phyloP scores from a whole-genome alignment of 2,888 invertebrate genomes.

The Drosophila diplacantha region DNA sequence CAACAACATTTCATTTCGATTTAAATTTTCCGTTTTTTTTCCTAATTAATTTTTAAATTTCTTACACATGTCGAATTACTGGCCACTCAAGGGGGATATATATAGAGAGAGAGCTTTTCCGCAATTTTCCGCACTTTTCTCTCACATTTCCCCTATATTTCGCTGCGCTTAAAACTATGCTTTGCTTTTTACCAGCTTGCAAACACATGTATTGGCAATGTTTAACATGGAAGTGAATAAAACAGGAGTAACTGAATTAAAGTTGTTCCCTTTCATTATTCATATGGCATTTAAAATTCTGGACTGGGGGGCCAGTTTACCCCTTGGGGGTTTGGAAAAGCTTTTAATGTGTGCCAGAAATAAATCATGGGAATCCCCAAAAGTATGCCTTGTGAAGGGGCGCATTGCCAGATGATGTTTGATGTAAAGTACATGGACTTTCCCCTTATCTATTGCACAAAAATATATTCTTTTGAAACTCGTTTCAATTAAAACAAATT shows the following conservation, averaged over 20 bases:
- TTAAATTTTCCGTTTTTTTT: constrained; percentile 23
- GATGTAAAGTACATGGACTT: constrained; percentile 3
- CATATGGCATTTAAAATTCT: neutral
- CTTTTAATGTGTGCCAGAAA: constrained; percentile 6
- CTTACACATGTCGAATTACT: constrained; percentile 35
- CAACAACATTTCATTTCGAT: constrained; percentile 31
- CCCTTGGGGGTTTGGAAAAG: constrained; percentile 12
- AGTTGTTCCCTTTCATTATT: constrained; percentile 3
- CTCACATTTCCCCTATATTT: constrained; percentile 1
- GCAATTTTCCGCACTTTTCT: constrained; percentile 10
- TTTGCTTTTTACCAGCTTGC: neutral
- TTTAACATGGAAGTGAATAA: constrained; percentile 1
- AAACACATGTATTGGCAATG: constrained; percentile 9
- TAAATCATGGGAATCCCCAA: constrained; percentile 8
- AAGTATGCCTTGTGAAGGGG: constrained; percentile 11
- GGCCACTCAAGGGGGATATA: neutral
- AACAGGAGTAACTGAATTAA: neutral
- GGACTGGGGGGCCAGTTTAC: neutral
- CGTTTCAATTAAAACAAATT: neutral
- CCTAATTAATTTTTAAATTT: constrained; percentile 36
- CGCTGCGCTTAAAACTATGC: constrained; percentile 23
- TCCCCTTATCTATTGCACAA: neutral
- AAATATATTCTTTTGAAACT: neutral
- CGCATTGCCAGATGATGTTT: neutral
- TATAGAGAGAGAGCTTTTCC: constrained; percentile 11